Percentiles rank a stretch among this genome's conserved stretches.
phyloP scores from a whole-genome alignment of 2,888 invertebrate genomes.

The Drosophila kokeensis region DNA sequence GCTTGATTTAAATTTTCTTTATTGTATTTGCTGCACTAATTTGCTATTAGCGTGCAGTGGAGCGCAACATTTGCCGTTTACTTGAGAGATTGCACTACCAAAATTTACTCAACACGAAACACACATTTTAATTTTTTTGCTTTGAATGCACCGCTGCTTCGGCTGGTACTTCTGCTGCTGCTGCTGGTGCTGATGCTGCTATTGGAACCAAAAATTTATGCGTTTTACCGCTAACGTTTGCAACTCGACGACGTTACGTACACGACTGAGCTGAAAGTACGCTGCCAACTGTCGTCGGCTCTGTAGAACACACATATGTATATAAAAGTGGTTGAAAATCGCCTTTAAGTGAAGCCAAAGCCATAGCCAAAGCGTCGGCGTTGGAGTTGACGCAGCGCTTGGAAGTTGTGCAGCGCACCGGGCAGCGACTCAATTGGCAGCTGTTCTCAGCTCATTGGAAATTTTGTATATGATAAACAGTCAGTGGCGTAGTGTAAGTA shows the following conservation, averaged over 20 bases:
- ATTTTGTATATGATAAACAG: slow-evolving; percentile 36
- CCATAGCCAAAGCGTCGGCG: slow-evolving; percentile 73
- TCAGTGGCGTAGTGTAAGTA: slow-evolving; percentile 18
- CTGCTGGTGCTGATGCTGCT: slow-evolving; percentile 45
- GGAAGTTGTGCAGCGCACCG: slow-evolving; percentile 57
- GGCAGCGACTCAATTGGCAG: slow-evolving; percentile 38
- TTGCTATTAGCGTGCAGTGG: slow-evolving; percentile 55
- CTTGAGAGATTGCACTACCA: slow-evolving; percentile 41
- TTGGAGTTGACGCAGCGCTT: slow-evolving; percentile 79
- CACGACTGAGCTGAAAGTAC: slow-evolving; percentile 76
- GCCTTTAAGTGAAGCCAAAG: slow-evolving; percentile 62
- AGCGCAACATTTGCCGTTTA: slow-evolving; percentile 59
- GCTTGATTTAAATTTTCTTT: slow-evolving; percentile 15
- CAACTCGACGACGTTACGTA: slow-evolving; percentile 82
- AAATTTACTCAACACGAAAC: slow-evolving; percentile 52
- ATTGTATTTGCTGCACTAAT: slow-evolving; percentile 44
- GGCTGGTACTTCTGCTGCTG: slow-evolving; percentile 46
- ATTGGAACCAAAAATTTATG: slow-evolving; percentile 32
- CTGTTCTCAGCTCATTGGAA: slow-evolving; percentile 52
- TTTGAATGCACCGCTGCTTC: slow-evolving; percentile 50
- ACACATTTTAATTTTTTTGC: slow-evolving; percentile 48
- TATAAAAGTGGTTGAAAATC: slow-evolving; percentile 56
- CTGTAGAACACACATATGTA: slow-evolving; percentile 14
- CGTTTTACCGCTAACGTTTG: slow-evolving; percentile 68
- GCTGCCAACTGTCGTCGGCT: slow-evolving; percentile 46